Conservation (phyloP, 2,113 vertebrate species). For the Pluvialis apricaria region DNA sequence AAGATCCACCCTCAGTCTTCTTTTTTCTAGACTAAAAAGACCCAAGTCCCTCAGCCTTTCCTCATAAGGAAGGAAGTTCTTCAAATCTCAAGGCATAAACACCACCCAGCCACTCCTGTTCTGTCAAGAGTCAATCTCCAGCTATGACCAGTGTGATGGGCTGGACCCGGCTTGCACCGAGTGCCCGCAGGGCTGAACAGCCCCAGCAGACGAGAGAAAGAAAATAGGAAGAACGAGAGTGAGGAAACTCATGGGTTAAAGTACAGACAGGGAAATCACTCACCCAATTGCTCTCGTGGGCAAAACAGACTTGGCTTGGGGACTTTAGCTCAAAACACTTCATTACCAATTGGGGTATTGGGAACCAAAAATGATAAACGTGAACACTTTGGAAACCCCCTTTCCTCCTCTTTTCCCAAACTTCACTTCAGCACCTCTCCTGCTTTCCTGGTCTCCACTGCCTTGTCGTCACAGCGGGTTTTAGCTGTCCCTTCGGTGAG, state of each 20-base stretch:
- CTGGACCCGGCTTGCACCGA: not conserved
- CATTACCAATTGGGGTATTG: not conserved
- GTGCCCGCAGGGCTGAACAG: not conserved
- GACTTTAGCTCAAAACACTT: not conserved
- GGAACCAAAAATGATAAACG: not conserved
- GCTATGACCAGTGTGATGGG: not conserved
- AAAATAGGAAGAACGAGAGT: not conserved
- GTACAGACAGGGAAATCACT: not conserved
- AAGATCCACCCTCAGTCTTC: too few relatives aligned
- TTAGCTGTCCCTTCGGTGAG: fast-evolving
- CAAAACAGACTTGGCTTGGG: not conserved
- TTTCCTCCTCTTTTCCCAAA: not conserved
- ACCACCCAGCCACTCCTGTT: not conserved
- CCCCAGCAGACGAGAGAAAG: not conserved
- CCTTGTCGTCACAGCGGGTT: not conserved
- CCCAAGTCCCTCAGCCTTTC: too few relatives aligned
- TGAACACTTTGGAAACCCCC: not conserved
- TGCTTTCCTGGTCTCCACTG: not conserved
- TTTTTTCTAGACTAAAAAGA: too few relatives aligned
- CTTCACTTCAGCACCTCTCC: not conserved
- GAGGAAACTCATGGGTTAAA: not conserved
- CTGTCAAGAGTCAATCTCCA: not conserved
- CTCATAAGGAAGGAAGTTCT: too few relatives aligned
- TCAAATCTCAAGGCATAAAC: fast-evolving
- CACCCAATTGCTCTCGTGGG: not conserved